Percentiles rank a stretch among this genome's conserved stretches.
Conservation (phyloP, 2,888 invertebrate genomes). For the Chorisops tibialis region DNA sequence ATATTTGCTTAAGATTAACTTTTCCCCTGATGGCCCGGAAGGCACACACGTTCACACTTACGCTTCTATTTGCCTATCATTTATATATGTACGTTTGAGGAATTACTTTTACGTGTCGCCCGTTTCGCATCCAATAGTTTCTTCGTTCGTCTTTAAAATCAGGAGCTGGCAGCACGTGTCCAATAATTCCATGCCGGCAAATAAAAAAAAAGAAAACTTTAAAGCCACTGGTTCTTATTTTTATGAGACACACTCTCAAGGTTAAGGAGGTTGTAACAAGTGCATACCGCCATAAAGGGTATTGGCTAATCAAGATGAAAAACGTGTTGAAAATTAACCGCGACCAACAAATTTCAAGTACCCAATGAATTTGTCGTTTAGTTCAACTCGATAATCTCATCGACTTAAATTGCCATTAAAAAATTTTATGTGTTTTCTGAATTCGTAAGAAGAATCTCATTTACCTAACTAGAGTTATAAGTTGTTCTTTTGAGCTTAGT, state of each 20-base stretch:
- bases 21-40: conserved; percentile 27
- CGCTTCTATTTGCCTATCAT: conserved; percentile 34
- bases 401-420: too few species aligned
- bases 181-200: not conserved
- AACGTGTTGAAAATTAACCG: conserved; percentile 27
- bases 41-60: conserved; percentile 23
- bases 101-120: not conserved
- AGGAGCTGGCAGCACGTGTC: not conserved
- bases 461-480: too few species aligned
- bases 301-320: conserved; percentile 13
- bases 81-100: conserved; percentile 12
- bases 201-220: not conserved
- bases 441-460: too few species aligned
- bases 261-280: not conserved
- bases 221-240: not conserved
- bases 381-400: too few species aligned
- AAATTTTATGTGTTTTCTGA: too few species aligned
- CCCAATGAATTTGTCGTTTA: not conserved
- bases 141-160: too few species aligned
- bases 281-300: not conserved
- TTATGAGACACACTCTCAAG: not conserved
- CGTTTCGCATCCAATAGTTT: not conserved
- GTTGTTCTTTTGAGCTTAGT: too few species aligned
- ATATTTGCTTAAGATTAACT: conserved; percentile 39
- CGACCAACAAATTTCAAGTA: conserved; percentile 12